Evolutionary conservation across 2,113 vertebrate genomes (phyloP).

Genomic region (Serilophus lunatus): DNA sequence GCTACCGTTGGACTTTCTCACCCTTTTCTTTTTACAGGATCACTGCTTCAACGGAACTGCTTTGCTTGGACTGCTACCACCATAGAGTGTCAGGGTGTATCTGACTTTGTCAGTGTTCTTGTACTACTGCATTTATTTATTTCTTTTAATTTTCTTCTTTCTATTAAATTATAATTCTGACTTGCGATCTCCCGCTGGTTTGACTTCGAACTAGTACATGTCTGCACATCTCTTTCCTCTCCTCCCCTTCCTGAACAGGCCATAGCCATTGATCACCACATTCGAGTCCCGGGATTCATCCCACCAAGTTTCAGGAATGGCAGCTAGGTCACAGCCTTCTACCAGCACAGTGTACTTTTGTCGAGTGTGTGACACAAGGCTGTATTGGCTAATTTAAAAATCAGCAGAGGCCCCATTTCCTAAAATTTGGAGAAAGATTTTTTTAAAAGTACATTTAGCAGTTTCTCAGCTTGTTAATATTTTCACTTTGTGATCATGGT

Average conservation of each 20-base stretch:
- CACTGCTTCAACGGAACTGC: too few relatives aligned
- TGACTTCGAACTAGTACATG: too few relatives aligned
- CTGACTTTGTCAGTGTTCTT: too few relatives aligned
- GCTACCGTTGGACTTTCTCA: too few relatives aligned
- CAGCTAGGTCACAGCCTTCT: rapidly evolving
- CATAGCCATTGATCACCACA: rapidly evolving
- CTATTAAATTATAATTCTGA: too few relatives aligned
- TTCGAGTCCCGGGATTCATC: neutral
- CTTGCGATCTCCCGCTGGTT: too few relatives aligned
- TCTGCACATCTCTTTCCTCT: neutral
- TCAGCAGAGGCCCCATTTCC: neutral
- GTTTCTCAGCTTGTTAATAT: neutral
- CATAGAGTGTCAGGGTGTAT: too few relatives aligned
- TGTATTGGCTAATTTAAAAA: neutral
- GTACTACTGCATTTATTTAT: too few relatives aligned
- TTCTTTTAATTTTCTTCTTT: too few relatives aligned
- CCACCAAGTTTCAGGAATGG: neutral
- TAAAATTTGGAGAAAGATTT: rapidly evolving
- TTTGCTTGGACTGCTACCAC: too few relatives aligned
- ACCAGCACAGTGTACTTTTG: neutral
- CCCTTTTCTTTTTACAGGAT: too few relatives aligned
- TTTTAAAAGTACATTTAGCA: neutral
- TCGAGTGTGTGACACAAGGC: neutral
- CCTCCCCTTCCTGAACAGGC: neutral
- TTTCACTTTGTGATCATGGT: neutral